Conservation (phyloP, 2,797 vertebrate species). For the Scolopax bukidnonensis region DNA sequence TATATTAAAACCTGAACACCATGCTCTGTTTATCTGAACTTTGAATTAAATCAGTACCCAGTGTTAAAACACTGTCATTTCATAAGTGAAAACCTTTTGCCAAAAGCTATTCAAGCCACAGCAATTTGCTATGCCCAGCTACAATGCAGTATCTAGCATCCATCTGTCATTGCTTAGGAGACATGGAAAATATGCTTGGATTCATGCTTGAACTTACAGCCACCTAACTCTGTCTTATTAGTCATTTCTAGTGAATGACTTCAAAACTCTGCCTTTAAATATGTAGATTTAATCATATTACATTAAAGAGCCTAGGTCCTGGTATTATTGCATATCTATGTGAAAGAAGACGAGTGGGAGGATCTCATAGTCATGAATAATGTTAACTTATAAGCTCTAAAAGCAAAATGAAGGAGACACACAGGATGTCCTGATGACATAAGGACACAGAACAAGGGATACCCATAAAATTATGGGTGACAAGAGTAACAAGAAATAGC, state of each 20-base stretch:
- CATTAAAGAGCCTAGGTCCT: background rate
- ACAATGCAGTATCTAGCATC: background rate
- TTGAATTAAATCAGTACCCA: background rate
- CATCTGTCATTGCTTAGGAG: background rate
- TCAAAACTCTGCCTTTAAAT: background rate
- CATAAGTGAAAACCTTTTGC: background rate
- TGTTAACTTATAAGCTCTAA: background rate
- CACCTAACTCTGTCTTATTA: background rate
- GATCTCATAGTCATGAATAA: background rate
- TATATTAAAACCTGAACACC: background rate
- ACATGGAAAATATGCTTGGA: background rate
- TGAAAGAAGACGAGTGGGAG: background rate
- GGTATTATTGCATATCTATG: background rate
- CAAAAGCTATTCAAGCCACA: background rate
- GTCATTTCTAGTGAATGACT: background rate
- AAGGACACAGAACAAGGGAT: background rate
- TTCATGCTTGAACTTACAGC: background rate
- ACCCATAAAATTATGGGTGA: background rate
- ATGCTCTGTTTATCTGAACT: background rate
- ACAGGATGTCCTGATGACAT: background rate
- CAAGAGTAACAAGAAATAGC: background rate
- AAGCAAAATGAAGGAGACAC: background rate
- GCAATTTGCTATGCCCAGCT: background rate
- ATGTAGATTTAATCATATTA: background rate
- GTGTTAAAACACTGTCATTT: background rate